Evolutionary conservation across 30 jellyfish, hydroid and myxozoan genomes (phyloP).

Genomic region (Nemopilema nomurai): DNA sequence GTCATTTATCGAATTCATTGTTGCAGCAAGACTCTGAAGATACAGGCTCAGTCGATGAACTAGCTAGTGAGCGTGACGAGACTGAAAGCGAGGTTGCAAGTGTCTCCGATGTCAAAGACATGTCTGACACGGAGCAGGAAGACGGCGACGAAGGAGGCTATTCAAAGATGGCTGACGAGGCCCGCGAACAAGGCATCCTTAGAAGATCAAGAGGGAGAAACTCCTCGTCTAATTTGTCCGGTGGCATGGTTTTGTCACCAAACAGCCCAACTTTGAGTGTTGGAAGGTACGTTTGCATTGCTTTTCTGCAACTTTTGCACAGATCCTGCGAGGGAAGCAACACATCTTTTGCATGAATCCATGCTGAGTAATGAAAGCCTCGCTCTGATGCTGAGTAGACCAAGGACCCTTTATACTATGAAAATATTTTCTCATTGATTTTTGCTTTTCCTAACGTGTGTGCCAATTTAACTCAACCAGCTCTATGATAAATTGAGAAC

Average conservation of each 20-base stretch:
- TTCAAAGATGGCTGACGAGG: slow-evolving; percentile 56
- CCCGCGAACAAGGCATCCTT: slow-evolving; percentile 19
- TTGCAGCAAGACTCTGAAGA: slow-evolving; percentile 68
- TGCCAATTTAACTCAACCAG: too few relatives aligned
- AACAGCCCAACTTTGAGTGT: slow-evolving; percentile 97
- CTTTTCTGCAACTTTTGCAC: neutral
- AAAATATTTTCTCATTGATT: too few relatives aligned
- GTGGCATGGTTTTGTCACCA: slow-evolving; percentile 82
- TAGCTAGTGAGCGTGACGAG: slow-evolving; percentile 77
- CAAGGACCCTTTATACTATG: too few relatives aligned
- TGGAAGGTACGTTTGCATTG: slow-evolving; percentile 75
- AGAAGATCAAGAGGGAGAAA: slow-evolving; percentile 62
- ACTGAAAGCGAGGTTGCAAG: slow-evolving; percentile 85
- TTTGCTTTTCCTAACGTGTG: too few relatives aligned
- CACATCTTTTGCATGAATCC: neutral
- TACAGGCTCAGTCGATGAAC: slow-evolving; percentile 76
- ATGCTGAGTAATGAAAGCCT: neutral
- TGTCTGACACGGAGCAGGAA: slow-evolving; percentile 65
- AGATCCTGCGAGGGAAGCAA: neutral
- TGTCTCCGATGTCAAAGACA: slow-evolving; percentile 68
- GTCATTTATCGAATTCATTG: neutral
- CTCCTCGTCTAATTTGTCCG: slow-evolving; percentile 72
- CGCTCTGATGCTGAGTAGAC: too few relatives aligned
- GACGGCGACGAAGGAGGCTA: slow-evolving; percentile 71
- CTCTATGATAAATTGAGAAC: too few relatives aligned